Percentiles rank a stretch among this genome's conserved stretches.
Evolutionary conservation across 2,113 vertebrate species (phyloP).

Genomic region (Amphiprion percula): DNA sequence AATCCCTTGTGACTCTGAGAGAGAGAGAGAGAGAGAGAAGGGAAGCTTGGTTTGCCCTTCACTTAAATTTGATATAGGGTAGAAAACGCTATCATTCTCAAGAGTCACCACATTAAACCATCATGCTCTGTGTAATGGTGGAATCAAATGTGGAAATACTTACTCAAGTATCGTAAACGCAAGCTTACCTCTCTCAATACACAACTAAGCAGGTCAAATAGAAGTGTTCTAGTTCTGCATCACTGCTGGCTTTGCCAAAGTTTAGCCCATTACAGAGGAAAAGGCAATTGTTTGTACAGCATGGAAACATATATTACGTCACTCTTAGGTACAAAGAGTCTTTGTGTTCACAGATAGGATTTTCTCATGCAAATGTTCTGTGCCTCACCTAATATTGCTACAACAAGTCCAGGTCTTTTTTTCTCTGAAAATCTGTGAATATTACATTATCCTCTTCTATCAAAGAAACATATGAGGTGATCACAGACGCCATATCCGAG

Average conservation of each 20-base stretch:
- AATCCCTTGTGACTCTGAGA: background rate
- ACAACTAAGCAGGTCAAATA: conserved; percentile 27
- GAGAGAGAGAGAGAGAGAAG: background rate
- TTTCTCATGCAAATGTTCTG: conserved; percentile 65
- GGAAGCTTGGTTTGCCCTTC: conserved; percentile 3
- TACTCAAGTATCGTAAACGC: conserved; percentile 12
- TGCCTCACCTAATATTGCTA: conserved; percentile 48
- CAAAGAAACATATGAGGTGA: conserved; percentile 71
- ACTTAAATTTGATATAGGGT: conserved; percentile 14
- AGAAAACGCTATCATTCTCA: conserved; percentile 15
- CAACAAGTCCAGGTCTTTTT: conserved; percentile 43
- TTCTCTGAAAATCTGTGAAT: conserved; percentile 43
- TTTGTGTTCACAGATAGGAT: conserved; percentile 65
- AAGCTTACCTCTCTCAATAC: conserved; percentile 27
- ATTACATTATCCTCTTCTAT: conserved; percentile 58
- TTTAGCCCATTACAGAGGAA: conserved; percentile 42
- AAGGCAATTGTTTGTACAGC: conserved; percentile 57
- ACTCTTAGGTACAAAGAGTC: conserved; percentile 59
- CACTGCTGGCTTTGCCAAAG: conserved; percentile 45
- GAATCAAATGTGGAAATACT: conserved; percentile 55
- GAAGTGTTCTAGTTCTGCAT: conserved; percentile 22
- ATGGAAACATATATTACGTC: conserved; percentile 66
- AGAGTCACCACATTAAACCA: conserved; percentile 17
- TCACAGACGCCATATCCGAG: conserved; percentile 72
- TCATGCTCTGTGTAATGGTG: conserved; percentile 31